Evolutionary conservation across 2,797 vertebrate genomes (phyloP).

Genomic region (Gastrophryne carolinensis): DNA sequence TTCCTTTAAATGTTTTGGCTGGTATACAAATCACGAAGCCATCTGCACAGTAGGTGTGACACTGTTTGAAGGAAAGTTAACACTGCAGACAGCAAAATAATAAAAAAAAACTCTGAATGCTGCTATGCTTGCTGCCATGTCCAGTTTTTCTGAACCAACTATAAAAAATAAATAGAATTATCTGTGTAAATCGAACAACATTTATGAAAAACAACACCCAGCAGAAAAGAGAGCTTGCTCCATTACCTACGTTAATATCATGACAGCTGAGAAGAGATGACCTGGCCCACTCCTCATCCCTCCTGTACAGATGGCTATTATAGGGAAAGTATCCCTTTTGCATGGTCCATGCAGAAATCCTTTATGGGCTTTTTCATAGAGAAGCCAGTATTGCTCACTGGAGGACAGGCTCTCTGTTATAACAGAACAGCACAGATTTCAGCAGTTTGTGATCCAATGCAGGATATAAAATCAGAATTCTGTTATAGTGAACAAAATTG

Average conservation of each 20-base stretch:
- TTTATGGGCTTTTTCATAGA: conserved; percentile 93
- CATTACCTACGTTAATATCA: conserved; percentile 99
- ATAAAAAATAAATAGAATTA: conserved; percentile 97
- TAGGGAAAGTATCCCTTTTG: conserved; percentile 95
- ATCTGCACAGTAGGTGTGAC: conserved; percentile 82
- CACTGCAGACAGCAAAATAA: conserved; percentile 75
- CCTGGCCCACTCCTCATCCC: conserved; percentile 93
- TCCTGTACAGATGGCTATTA: conserved; percentile 99
- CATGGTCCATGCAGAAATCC: conserved; percentile 87
- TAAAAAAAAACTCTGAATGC: conserved; percentile 81
- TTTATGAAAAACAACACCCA: conserved; percentile 93
- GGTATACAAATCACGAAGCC: conserved; percentile 79
- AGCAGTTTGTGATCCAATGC: conserved; percentile 66
- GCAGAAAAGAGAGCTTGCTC: conserved; percentile 93
- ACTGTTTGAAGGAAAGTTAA: conserved; percentile 76
- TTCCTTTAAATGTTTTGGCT: conserved; percentile 87
- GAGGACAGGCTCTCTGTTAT: conserved; percentile 75
- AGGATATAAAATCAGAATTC: conserved; percentile 66
- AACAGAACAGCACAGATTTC: conserved; percentile 76
- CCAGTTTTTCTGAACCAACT: conserved; percentile 82
- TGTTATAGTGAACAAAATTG: conserved; percentile 62
- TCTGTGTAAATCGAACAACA: conserved; percentile 94
- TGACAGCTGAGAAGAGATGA: conserved; percentile 99
- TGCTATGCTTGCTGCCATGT: conserved; percentile 86
- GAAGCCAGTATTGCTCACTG: conserved; percentile 82